phyloP scores from a whole-genome alignment of 2,113 vertebrate genomes.

The Alligator mississippiensis region DNA sequence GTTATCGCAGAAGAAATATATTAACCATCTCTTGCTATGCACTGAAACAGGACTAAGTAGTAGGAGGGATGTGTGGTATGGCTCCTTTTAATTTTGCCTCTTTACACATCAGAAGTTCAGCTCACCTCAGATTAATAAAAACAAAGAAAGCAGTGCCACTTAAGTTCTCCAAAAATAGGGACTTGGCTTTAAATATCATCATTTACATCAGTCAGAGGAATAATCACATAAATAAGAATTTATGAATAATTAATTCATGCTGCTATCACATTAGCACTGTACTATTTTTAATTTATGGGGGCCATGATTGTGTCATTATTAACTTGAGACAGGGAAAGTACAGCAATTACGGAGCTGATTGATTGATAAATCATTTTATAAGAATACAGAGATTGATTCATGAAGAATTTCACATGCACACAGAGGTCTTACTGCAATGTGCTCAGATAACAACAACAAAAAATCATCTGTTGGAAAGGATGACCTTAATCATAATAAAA shows the following conservation, averaged over 20 bases:
- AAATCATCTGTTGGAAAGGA: not conserved
- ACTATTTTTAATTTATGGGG: constrained; percentile 68
- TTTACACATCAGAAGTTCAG: constrained; percentile 14
- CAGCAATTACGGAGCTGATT: constrained; percentile 35
- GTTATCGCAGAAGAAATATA: constrained; percentile 40
- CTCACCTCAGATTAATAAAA: constrained; percentile 9
- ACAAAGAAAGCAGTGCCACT: not conserved
- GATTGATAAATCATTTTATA: constrained; percentile 14
- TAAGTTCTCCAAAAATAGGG: constrained; percentile 65
- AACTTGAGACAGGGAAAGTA: not conserved
- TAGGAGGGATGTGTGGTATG: constrained; percentile 7
- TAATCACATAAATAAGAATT: constrained; percentile 77
- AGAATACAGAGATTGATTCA: not conserved
- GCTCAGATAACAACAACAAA: not conserved
- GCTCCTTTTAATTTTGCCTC: constrained; percentile 16
- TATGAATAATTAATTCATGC: constrained; percentile 76
- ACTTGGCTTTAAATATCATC: constrained; percentile 48
- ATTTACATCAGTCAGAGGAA: constrained; percentile 73
- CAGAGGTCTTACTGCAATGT: not conserved
- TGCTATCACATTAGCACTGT: constrained; percentile 53
- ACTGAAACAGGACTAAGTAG: constrained; percentile 5
- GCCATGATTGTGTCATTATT: constrained; percentile 34
- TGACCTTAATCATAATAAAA: not conserved
- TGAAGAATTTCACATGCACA: not conserved
- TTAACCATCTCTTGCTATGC: constrained; percentile 28